Percentiles rank a stretch among this genome's conserved stretches.
Evolutionary conservation across 2,113 vertebrate species (phyloP).

Genomic region (Riparia riparia): DNA sequence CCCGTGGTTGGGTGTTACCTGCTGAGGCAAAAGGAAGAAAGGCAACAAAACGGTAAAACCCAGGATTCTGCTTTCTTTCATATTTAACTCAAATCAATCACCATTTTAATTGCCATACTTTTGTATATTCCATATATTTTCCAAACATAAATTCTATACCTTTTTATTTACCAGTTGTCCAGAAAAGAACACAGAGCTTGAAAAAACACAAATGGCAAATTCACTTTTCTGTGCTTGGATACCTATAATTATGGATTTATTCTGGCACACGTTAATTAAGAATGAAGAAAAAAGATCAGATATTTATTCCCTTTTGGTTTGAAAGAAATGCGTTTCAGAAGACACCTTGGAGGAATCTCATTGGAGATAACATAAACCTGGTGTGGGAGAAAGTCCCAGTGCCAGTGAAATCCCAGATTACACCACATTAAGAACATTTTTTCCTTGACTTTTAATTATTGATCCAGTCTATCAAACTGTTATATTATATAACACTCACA

Average conservation of each 20-base stretch:
- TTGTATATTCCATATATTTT: not conserved
- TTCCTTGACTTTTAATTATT: not conserved
- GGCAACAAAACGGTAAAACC: not conserved
- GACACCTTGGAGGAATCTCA: not conserved
- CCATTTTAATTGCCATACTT: not conserved
- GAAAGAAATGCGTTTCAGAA: not conserved
- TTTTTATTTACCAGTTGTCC: not conserved
- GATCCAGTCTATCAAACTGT: not conserved
- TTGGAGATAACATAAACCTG: accelerated
- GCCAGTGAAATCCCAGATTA: not conserved
- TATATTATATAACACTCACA: not conserved
- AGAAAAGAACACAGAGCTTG: not conserved
- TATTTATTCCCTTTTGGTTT: not conserved
- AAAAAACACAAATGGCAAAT: accelerated
- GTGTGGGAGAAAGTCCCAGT: not conserved
- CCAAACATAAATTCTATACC: not conserved
- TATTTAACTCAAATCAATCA: not conserved
- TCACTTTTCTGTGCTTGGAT: not conserved
- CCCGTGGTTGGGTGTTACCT: not conserved
- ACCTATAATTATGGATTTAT: not conserved
- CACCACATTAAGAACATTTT: not conserved
- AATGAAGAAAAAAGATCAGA: not conserved
- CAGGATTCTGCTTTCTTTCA: accelerated
- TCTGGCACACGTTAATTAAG: not conserved
- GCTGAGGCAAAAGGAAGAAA: not conserved